A percentile compares a stretch with the other conserved stretches of the same genome.
Evolutionary conservation across 2,888 invertebrate genomes (phyloP).

Genomic region (Metacarcinus magister): DNA sequence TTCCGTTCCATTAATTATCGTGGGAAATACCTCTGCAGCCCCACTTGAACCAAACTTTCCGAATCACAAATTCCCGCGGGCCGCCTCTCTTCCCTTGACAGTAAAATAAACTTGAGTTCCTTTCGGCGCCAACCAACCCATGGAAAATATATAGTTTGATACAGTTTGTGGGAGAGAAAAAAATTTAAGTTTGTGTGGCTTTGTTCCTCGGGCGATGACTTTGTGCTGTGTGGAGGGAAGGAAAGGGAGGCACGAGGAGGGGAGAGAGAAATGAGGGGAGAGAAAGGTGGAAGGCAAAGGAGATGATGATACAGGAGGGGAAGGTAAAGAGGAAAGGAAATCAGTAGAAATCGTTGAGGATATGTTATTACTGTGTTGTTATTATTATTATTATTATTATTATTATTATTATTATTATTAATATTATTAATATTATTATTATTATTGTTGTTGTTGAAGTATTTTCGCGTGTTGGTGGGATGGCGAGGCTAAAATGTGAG

Average conservation of each 20-base stretch:
- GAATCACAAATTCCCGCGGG: background rate
- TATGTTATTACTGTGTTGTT: background rate
- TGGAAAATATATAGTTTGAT: background rate
- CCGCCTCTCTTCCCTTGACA: background rate
- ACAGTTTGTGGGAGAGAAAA: background rate
- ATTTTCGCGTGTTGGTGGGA: too few relatives aligned
- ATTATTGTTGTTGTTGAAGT: too few relatives aligned
- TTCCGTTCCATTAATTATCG: slow-evolving; percentile 14
- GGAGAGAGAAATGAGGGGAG: background rate
- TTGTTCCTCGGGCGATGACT: background rate
- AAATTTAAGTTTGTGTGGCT: background rate
- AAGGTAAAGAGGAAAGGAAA: background rate
- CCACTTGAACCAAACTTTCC: background rate
- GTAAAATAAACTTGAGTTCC: background rate
- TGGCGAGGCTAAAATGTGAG: too few relatives aligned
- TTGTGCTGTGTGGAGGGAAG: too few relatives aligned
- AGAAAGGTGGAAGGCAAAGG: too few relatives aligned
- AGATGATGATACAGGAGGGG: background rate
- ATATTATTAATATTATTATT: too few relatives aligned
- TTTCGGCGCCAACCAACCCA: background rate
- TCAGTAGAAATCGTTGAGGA: background rate
- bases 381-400: too few relatives aligned
- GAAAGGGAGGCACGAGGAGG: background rate
- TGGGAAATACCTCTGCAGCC: background rate
- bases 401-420: too few relatives aligned